These are phyloP conservation scores for Tetragnatha versicolor DNA, from an alignment of 1,140 invertebrate species.

Conservation along the genomic window DNA sequence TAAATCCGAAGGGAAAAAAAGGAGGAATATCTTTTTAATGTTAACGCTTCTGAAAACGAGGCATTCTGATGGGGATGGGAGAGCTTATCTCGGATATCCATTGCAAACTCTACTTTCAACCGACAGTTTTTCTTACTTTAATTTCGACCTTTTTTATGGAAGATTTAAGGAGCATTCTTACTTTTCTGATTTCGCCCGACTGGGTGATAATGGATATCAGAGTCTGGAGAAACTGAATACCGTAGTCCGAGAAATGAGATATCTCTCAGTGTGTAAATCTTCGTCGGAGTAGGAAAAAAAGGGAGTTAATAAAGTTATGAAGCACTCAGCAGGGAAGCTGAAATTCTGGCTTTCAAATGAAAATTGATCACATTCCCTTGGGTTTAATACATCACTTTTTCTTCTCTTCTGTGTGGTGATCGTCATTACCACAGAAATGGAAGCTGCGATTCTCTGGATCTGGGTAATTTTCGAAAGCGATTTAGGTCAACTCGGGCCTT, in stretches of 20 bases:
- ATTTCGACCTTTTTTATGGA: slow-evolving; percentile 1
- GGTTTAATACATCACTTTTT: slow-evolving; percentile 39
- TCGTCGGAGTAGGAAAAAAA: background rate
- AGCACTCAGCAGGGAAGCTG: slow-evolving; percentile 3
- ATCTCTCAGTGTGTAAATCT: slow-evolving; percentile 18
- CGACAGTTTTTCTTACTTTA: background rate
- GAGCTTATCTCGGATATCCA: no score
- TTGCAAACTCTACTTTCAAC: no score
- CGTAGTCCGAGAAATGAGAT: background rate
- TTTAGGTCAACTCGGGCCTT: no score
- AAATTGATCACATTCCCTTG: slow-evolving; percentile 25
- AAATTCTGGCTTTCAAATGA: slow-evolving; percentile 33
- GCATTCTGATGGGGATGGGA: background rate
- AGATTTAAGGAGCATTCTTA: background rate
- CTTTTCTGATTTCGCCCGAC: background rate
- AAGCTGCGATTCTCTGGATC: background rate
- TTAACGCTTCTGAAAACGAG: background rate
- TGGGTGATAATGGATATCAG: slow-evolving; percentile 32
- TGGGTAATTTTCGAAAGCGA: background rate
- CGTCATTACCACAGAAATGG: slow-evolving; percentile 22
- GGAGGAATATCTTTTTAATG: slow-evolving; percentile 39
- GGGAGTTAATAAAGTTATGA: slow-evolving; percentile 21
- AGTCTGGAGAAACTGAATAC: background rate
- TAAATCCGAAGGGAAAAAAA: slow-evolving; percentile 31
- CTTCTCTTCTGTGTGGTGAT: background rate